Base-by-base conservation (phyloP, 2,113 vertebrate species). In the Clarias magur region DNA sequence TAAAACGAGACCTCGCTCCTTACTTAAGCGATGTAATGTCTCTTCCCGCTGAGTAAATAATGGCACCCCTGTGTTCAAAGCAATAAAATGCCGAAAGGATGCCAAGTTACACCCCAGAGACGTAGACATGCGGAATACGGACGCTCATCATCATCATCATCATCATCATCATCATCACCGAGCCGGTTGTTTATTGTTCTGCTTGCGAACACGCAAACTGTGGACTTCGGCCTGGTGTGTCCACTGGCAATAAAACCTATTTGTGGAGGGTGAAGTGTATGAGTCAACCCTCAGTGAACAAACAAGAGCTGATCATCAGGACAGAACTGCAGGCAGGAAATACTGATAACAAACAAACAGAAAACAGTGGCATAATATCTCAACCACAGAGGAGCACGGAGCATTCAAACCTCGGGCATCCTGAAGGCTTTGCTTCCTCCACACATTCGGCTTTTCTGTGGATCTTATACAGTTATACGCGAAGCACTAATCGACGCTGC, bases 211-310 rank as follows among this genome's bases (percentile, higher is more conserved):
- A 78, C n/a, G 48, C 16, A 70, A 16, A n/a, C 57, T 48, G 34
- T 75, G 82, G 76, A 89, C 85, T 84, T 86, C 59, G 57, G 19
- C 23, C 85, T 57, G 72, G 11, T 87, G 38, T 67, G 27, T 30
- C 72, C 25, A 65, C 80, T 83, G 48, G 21, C n/a, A 54, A n/a
- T 84, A 62, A 84, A 87, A 75, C 67, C 76, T 56, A 34, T 59
- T 59, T 48, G 83, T 34, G 4, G 63, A 82, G 57, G 72, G 62
- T 70, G 63, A 75, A 80, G 85, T 56, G 6, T 21, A 23, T 80
- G 8, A 84, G 34, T 59, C 65, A 80, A 76, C 16, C 48, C 19
- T 82, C 79, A 60, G 1, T 75, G 21, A 63, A 48, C 19, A 87
- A 82, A 82, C 65, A 82, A 21, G 76, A 42, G 30, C 57, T 12